These are phyloP conservation scores for Lypha dubia DNA, from an alignment of 2,888 invertebrate genomes.

Conservation along the genomic window DNA sequence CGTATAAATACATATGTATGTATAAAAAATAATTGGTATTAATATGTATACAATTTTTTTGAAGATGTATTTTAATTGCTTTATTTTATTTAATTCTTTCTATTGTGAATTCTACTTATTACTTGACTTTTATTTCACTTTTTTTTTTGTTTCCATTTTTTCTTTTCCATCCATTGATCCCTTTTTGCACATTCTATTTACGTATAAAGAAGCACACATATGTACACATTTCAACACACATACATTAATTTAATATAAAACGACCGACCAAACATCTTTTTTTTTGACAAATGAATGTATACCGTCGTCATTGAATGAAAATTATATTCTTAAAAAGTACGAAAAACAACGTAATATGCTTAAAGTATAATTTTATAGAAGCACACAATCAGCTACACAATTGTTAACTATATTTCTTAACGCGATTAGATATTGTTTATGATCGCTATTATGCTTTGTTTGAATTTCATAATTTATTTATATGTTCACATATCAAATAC, in stretches of 20 bases:
- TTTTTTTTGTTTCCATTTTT: constrained; percentile 55
- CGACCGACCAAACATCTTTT: constrained; percentile 42
- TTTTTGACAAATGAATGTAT: constrained; percentile 45
- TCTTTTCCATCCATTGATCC: constrained; percentile 75
- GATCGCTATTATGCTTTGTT: constrained; percentile 23
- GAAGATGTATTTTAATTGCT: constrained; percentile 5
- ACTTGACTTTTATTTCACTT: constrained; percentile 50
- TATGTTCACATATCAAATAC: constrained; percentile 13
- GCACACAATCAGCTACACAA: not conserved
- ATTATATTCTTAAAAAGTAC: constrained; percentile 22
- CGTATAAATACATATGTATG: not conserved
- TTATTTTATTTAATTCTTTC: constrained; percentile 41
- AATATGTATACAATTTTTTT: not conserved
- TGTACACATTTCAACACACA: constrained; percentile 52
- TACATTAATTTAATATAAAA: constrained; percentile 24
- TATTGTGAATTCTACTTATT: constrained; percentile 50
- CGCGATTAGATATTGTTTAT: not conserved
- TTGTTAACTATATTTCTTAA: not conserved
- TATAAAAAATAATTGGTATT: not conserved
- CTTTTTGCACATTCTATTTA: constrained; percentile 71
- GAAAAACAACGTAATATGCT: constrained; percentile 21
- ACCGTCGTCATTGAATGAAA: constrained; percentile 36
- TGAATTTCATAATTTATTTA: too few relatives aligned
- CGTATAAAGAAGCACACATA: constrained; percentile 65
- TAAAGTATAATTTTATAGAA: constrained; percentile 9